Base-by-base conservation (phyloP, 2,113 vertebrate species). In the Fulmarus glacialis region DNA sequence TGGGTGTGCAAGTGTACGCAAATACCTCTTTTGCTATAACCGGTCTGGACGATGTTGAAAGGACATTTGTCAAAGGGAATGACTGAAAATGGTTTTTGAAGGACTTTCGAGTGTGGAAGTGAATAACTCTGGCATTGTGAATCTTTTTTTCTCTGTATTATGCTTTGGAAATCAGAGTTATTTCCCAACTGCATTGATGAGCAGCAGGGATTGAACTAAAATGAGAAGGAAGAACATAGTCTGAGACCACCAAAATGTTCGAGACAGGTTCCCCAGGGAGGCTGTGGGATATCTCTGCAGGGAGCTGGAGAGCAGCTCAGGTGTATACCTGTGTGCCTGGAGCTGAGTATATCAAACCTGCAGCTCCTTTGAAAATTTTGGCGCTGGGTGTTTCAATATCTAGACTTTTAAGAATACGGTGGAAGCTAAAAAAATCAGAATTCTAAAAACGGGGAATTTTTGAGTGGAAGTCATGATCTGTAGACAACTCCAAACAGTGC, bases 331-430 rank as follows among this genome's bases (percentile, higher is more conserved):
- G 9, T 3, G 22, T 21, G 34, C 11, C 6, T 12, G n/a, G 24
- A 27, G 67, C 82, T 4, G 15, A 7, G 4, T 1, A 0, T 1
- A 6, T 7, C 34, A 18, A 30, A 42, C 30, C 62, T 4, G 1
- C 68, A 34, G 24, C 20, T 36, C 68, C 88, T 36, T 1, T 4
- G 34, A 22, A 30, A 71, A 29, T 6, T 2, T 2, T 19, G 55
- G 32, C 0, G 0, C 68, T 11, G 20, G 6, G 3, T 4, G 1
- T 16, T 73, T n/a, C 32, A 3, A 3, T 12, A 29, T 5, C 32
- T 4, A 13, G 23, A 1, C 8, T 73, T 58, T 4, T 9, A 63
- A n/a, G 32, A 24, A 14, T 13, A 36, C 4, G 0, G 0, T 17
- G 5, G 9, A 40, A 50, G 27, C 11, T 29, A 67, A 40, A 34